Evolutionary conservation across 2,113 vertebrate genomes (phyloP), one percentile per base, ranked within the genome.

Genomic region (Pyxicephalus adspersus): DNA sequence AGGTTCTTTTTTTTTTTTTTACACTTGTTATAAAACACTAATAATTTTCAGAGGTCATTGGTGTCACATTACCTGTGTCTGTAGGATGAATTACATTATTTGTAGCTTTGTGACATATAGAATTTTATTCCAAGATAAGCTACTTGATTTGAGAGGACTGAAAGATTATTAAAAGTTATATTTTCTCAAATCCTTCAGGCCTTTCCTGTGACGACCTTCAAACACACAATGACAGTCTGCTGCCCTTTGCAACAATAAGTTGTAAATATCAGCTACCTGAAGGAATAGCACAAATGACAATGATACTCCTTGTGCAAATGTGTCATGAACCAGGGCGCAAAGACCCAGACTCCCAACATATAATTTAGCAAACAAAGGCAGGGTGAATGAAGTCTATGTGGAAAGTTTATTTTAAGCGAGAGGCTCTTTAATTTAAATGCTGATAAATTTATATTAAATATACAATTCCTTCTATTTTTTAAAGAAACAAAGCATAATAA

Each of bases 241-340:
- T 64, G 74, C 34, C 75, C 61, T 77, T 75, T 75, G 16, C 55
- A 61, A 75, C 71, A 75, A 75, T 75, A 38, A 38, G 45, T 61
- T 29, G 25, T 54, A 77, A 77, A 65, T 65, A 65, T 64, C 75
- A 77, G 61, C 23, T 52, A 65, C 23, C 26, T 20, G 22, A 45
- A 45, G 45, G 65, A 61, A 22, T 20, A 28, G 45, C 55, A 75
- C 18, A 60, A 76, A 61, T 55, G 23, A 19, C 23, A 51, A 17
- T 29, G 60, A 63, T 29, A 38, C 22, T n/a, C 64, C 25, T 65
- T 64, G 67, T 26, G 45, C n/a, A 18, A 26, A 25, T 20, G 70
- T 29, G 23, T 72, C 2, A 26, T 25, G 22, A 61, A 16, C 58
- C 25, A 26, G 22, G 58, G 8, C 25, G 19, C 11, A 22, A 25